Conservation (phyloP, 1,140 invertebrate genomes). For the Apis florea region DNA sequence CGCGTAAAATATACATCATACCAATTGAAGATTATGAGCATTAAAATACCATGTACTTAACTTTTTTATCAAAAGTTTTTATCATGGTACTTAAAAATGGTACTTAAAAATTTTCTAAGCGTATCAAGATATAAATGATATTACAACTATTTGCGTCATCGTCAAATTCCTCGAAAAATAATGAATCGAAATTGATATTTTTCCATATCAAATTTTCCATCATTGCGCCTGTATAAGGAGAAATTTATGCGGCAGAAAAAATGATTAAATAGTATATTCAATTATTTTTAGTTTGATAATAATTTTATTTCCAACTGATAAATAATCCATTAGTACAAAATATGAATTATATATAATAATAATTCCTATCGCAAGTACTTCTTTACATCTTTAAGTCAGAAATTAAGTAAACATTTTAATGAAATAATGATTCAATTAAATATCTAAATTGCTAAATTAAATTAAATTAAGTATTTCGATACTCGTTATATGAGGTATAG, state of each 20-base stretch:
- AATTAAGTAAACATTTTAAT: not conserved
- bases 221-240: not conserved
- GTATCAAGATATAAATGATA: constrained; percentile 28
- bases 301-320: constrained; percentile 18
- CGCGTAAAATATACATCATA: not conserved
- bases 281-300: not conserved
- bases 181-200: no score
- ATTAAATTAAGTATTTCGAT: constrained; percentile 17
- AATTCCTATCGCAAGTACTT: not conserved
- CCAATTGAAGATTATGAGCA: not conserved
- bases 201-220: not conserved
- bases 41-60: not conserved
- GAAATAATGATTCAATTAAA: not conserved
- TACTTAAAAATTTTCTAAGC: not conserved
- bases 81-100: not conserved
- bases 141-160: constrained; percentile 10
- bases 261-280: not conserved
- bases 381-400: not conserved
- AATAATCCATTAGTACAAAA: not conserved
- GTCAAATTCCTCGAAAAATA: not conserved
- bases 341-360: not conserved
- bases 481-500: no score
- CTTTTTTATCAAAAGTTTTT: constrained; percentile 21
- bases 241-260: not conserved
- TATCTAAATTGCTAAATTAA: not conserved